These are phyloP conservation scores for Rhamphomyia laevipes DNA, from an alignment of 2,888 invertebrate genomes.

Conservation along the genomic window DNA sequence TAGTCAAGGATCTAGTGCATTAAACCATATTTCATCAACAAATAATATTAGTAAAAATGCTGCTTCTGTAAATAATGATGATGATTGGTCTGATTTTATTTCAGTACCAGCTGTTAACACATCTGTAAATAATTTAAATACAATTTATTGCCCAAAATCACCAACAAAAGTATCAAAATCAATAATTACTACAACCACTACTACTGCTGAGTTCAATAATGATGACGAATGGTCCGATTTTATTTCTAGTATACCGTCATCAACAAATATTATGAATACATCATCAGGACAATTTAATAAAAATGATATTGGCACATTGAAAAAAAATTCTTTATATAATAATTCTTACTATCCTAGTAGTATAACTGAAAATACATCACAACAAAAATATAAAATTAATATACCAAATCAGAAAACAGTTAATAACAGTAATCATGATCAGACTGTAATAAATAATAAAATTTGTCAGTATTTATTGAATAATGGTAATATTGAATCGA, in stretches of 20 bases:
- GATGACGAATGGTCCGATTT: slow-evolving; percentile 48
- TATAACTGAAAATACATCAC: neutral
- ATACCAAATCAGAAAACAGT: neutral
- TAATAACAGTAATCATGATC: neutral
- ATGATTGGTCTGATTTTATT: slow-evolving; percentile 47
- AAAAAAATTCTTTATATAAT: no score
- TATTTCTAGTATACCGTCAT: slow-evolving; percentile 41
- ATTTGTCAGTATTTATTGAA: neutral
- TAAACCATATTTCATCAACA: slow-evolving; percentile 6
- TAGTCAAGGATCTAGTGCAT: slow-evolving; percentile 3
- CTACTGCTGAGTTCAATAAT: slow-evolving; percentile 3
- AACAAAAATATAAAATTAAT: neutral
- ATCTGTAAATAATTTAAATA: slow-evolving; percentile 5
- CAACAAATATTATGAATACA: neutral
- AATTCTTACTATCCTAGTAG: no score
- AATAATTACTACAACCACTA: slow-evolving; percentile 1
- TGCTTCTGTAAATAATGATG: slow-evolving; percentile 29
- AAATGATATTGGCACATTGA: neutral
- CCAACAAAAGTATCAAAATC: slow-evolving; percentile 9
- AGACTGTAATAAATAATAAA: neutral
- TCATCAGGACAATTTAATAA: neutral
- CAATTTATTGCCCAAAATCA: slow-evolving; percentile 9
- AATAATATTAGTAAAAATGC: neutral
- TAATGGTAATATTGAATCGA: neutral
- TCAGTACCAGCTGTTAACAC: slow-evolving; percentile 25